A percentile compares a stretch with the other conserved stretches of the same genome.
phyloP scores from a whole-genome alignment of 2,113 vertebrate species.

The Tamias sibiricus region DNA sequence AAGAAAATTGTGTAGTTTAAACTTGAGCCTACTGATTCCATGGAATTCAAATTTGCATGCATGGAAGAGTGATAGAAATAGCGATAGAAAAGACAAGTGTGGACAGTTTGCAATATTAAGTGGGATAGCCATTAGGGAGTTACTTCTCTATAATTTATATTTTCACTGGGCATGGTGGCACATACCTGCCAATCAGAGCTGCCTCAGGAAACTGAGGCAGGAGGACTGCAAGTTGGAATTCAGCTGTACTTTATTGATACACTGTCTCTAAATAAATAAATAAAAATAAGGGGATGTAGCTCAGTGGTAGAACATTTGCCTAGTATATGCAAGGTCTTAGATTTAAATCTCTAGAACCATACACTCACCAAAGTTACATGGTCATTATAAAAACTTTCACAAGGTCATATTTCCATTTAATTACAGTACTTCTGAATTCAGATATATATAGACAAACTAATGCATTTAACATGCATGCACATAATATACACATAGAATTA shows the following conservation, averaged over 20 bases:
- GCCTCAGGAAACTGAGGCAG: too few relatives aligned
- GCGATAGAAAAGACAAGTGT: not conserved
- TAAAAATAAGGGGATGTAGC: too few relatives aligned
- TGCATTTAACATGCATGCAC: not conserved
- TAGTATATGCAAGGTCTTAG: too few relatives aligned
- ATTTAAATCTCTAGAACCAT: too few relatives aligned
- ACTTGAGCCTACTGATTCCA: not conserved
- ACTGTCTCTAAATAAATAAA: too few relatives aligned
- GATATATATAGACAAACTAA: accelerated
- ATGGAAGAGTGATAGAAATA: not conserved
- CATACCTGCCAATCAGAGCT: too few relatives aligned
- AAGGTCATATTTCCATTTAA: not conserved
- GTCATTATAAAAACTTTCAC: not conserved
- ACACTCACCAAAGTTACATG: not conserved
- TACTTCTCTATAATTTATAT: too few relatives aligned
- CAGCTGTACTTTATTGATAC: too few relatives aligned
- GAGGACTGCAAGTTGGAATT: too few relatives aligned
- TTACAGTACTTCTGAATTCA: not conserved
- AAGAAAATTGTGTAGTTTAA: not conserved
- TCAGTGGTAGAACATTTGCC: too few relatives aligned
- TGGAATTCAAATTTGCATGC: not conserved
- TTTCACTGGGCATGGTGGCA: too few relatives aligned
- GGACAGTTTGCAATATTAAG: not conserved
- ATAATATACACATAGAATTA: not conserved
- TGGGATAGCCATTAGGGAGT: not conserved